Evolutionary conservation across 1,140 invertebrate species (phyloP), one percentile per base, ranked within the genome.

Genomic region (Drosophila gunungcola): DNA sequence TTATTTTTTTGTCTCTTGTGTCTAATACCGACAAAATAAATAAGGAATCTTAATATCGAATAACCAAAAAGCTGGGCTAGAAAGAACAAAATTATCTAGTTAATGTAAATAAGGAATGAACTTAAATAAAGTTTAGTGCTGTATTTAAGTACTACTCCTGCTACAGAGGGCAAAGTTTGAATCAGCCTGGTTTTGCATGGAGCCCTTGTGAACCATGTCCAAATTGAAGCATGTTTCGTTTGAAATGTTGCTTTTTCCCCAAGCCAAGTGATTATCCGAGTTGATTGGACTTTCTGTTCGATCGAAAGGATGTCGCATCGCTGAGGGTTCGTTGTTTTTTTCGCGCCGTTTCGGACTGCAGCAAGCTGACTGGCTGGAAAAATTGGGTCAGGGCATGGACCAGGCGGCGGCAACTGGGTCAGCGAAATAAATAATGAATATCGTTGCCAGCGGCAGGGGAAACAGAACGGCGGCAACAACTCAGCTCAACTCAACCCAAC

Each of bases 361-460:
- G 36, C 10, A 3, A 38, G 11, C 36, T 38, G 25, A 27, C 39
- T 56, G 39, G 25, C 54, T 25, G 29, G 11, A 16, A 25, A 21
- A 82, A 61, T 82, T 63, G 54, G 80, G 76, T 79, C 70, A 88
- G 65, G 64, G 49, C 62, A 79, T 79, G 78, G 65, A 62, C 69
- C 69, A 64, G 62, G 42, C 73, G 48, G 45, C n/a, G 46, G 70
- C 58, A 86, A 86, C 74, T 88, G 63, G 82, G 83, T 88, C 82
- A 82, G 63, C 41, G 69, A 79, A 86, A 82, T 86, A 88, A 86
- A 86, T 86, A 86, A 82, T 79, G 85, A 75, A 86, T 75, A 84
- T 70, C 81, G 74, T 79, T 76, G 80, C 72, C 69, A 78, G 34
- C 60, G 70, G 77, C 51, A 65, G 67, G 52, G 42, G 55, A 27